Percentiles rank a stretch among this genome's conserved stretches.
Conservation (phyloP, 2,888 invertebrate species). For the Liposcelis brunnea region DNA sequence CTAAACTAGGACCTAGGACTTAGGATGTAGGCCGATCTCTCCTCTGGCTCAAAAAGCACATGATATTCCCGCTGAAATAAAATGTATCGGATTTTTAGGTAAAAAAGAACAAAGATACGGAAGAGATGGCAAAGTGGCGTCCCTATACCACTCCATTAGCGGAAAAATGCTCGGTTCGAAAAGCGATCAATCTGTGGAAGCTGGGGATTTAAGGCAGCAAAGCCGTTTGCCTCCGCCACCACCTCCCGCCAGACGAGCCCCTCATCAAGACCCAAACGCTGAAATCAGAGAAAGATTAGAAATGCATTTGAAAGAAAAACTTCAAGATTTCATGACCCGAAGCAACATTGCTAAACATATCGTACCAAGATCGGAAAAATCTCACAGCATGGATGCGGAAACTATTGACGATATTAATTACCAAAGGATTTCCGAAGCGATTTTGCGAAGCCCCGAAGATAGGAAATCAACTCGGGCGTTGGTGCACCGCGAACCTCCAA, state of each 20-base stretch:
- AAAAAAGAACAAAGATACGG: conserved; percentile 5
- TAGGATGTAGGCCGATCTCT: too few species aligned
- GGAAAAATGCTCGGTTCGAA: conserved; percentile 17
- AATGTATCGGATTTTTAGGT: not conserved
- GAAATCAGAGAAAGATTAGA: conserved; percentile 22
- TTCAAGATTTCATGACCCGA: conserved; percentile 17
- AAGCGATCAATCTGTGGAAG: not conserved
- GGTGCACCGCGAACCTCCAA: conserved; percentile 24
- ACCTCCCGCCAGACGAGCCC: conserved; percentile 13
- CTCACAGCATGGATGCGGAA: conserved; percentile 3
- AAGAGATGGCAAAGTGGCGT: conserved; percentile 16
- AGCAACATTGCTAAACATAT: conserved; percentile 17
- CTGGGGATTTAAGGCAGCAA: conserved; percentile 5
- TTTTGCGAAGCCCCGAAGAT: not conserved
- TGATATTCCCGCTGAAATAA: too few species aligned
- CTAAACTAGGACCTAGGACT: too few species aligned
- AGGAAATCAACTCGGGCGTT: conserved; percentile 25
- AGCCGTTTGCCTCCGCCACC: conserved; percentile 13
- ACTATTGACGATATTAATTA: conserved; percentile 29
- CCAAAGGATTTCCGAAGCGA: conserved; percentile 37
- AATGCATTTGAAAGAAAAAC: conserved; percentile 17
- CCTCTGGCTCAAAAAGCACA: too few species aligned
- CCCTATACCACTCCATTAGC: conserved; percentile 19
- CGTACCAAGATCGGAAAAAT: conserved; percentile 18
- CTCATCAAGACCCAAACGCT: conserved; percentile 14